Conservation (phyloP, 2,888 invertebrate species). For the Pyrgus malvae region DNA sequence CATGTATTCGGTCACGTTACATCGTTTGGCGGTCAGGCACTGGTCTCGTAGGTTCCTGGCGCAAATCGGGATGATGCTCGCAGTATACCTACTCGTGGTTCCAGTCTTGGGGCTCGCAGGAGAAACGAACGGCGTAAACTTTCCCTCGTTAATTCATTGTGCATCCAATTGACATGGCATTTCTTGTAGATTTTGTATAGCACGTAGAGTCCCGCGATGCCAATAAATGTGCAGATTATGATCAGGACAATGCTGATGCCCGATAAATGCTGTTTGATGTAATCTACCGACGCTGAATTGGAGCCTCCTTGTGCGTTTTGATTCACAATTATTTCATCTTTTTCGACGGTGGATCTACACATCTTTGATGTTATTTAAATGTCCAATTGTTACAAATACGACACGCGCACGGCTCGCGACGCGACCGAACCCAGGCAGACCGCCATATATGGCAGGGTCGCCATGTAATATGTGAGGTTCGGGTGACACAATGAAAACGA, state of each 20-base stretch:
- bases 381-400: too few species aligned
- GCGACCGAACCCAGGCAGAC: too few species aligned
- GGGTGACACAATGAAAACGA: too few species aligned
- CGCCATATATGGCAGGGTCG: too few species aligned
- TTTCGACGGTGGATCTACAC: not conserved
- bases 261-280: not conserved
- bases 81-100: not conserved
- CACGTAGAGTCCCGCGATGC: not conserved
- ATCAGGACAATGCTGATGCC: not conserved
- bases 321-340: not conserved
- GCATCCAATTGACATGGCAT: not conserved
- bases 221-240: not conserved
- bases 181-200: not conserved
- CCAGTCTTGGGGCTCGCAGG: not conserved
- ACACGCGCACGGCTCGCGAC: too few species aligned
- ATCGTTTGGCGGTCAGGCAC: not conserved
- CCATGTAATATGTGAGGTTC: too few species aligned
- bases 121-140: not conserved
- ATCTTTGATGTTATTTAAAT: too few species aligned
- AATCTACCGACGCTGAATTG: not conserved
- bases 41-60: not conserved
- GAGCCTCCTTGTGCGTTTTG: not conserved
- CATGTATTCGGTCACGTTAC: too few species aligned
- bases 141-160: not conserved
- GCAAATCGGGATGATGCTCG: not conserved